Conservation (phyloP, 1,140 invertebrate genomes). For the Tetraneura akinire region DNA sequence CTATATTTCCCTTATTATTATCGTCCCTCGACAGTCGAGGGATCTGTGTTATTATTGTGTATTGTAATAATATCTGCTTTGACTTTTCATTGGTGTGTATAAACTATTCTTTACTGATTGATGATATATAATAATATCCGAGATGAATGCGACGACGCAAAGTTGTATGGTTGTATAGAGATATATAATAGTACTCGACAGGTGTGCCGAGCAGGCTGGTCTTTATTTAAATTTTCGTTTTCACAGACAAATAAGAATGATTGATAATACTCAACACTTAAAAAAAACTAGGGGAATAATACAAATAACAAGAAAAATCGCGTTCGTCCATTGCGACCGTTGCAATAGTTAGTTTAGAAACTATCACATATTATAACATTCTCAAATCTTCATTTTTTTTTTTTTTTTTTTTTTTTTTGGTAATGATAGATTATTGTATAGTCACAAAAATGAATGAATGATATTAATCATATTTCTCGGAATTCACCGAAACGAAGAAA, state of each 20-base stretch:
- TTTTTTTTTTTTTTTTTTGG: too few relatives aligned
- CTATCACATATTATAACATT: too few relatives aligned
- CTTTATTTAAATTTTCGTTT: not conserved
- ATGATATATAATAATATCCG: constrained; percentile 21
- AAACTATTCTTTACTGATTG: not conserved
- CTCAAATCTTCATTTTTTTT: too few relatives aligned
- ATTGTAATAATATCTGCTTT: constrained; percentile 12
- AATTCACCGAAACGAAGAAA: too few relatives aligned
- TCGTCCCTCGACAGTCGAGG: not conserved
- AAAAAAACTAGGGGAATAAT: not conserved
- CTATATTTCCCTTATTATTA: not conserved
- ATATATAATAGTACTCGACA: not conserved
- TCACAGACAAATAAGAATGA: not conserved
- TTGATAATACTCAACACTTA: not conserved
- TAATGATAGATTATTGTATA: too few relatives aligned
- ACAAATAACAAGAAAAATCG: not conserved
- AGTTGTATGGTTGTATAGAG: not conserved
- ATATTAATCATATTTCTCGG: not conserved
- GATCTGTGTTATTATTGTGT: constrained; percentile 7
- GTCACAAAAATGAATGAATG: not conserved
- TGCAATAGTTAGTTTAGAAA: too few relatives aligned
- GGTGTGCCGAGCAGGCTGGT: not conserved
- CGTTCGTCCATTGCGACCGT: not conserved
- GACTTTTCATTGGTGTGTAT: not conserved
- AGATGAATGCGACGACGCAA: not conserved